Percentiles rank a stretch among this genome's conserved stretches.
Evolutionary conservation across 1,140 invertebrate species (phyloP).

Genomic region (Radopholus similis): DNA sequence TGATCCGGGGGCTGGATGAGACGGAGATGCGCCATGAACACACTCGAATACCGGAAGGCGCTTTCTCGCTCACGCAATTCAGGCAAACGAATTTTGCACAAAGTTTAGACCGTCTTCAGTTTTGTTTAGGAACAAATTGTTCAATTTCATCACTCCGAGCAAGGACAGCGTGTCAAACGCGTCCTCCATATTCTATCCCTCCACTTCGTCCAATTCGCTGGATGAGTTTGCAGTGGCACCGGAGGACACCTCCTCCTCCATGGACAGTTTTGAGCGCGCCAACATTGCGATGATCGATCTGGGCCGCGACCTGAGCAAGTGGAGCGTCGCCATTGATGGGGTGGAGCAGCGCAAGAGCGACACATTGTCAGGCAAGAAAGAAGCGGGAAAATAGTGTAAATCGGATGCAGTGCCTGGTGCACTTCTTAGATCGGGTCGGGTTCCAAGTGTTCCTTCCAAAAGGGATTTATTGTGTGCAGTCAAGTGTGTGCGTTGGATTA

Average conservation of each 20-base stretch:
- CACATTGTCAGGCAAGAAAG: not conserved
- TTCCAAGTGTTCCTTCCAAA: no score
- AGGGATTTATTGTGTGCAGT: no score
- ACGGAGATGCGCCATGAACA: not conserved
- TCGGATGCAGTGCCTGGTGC: no score
- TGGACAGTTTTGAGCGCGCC: constrained; percentile 6
- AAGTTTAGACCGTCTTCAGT: not conserved
- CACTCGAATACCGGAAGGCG: not conserved
- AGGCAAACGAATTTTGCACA: constrained; percentile 7
- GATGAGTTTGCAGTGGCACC: constrained; percentile 11
- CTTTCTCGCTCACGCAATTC: constrained; percentile 41
- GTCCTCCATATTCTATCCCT: constrained; percentile 3
- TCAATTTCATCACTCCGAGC: constrained; percentile 18
- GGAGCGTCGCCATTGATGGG: constrained; percentile 28
- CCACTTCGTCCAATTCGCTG: not conserved
- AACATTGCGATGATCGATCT: constrained; percentile 22
- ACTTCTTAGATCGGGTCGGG: not conserved
- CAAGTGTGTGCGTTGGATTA: no score
- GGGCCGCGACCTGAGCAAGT: constrained; percentile 37
- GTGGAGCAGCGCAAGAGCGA: constrained; percentile 26
- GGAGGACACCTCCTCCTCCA: no score
- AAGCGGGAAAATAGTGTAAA: no score
- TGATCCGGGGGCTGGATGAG: constrained; percentile 14
- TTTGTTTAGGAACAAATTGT: constrained; percentile 33
- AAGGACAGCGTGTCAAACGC: constrained; percentile 7